A percentile compares a stretch with the other conserved stretches of the same genome.
Conservation (phyloP, 2,113 vertebrate genomes). For the Rousettus leschenaultii region DNA sequence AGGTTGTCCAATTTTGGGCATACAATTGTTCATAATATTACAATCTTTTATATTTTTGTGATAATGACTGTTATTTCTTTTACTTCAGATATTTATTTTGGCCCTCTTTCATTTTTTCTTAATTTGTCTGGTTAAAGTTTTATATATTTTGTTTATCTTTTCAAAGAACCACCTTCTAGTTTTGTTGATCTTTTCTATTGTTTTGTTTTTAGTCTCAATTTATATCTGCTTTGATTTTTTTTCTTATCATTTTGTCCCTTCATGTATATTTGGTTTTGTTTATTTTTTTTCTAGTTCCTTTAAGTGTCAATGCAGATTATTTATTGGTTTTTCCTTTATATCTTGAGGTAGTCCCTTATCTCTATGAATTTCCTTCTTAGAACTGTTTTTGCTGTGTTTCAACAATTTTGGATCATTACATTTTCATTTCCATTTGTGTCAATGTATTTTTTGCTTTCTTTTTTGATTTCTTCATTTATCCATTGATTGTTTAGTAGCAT, state of each 20-base stretch:
- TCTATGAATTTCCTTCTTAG: background rate
- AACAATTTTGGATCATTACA: background rate
- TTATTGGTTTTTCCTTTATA: background rate
- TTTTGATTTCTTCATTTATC: no score
- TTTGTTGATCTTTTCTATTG: background rate
- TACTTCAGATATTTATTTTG: background rate
- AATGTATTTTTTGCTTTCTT: background rate
- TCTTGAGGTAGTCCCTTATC: background rate
- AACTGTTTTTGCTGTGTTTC: background rate
- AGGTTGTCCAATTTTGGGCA: no score
- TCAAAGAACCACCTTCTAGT: background rate
- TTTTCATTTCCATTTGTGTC: background rate
- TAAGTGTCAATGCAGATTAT: background rate
- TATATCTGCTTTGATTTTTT: background rate
- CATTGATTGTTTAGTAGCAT: no score
- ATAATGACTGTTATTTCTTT: background rate
- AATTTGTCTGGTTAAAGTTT: background rate
- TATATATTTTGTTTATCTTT: background rate
- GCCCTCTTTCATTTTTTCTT: background rate
- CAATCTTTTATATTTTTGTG: no score
- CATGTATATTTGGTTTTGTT: background rate
- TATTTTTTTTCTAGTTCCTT: background rate
- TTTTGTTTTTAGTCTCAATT: background rate
- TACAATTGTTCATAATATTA: no score
- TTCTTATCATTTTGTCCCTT: background rate